Conservation (phyloP, 1,140 invertebrate species). For the Drosophila ironensis region DNA sequence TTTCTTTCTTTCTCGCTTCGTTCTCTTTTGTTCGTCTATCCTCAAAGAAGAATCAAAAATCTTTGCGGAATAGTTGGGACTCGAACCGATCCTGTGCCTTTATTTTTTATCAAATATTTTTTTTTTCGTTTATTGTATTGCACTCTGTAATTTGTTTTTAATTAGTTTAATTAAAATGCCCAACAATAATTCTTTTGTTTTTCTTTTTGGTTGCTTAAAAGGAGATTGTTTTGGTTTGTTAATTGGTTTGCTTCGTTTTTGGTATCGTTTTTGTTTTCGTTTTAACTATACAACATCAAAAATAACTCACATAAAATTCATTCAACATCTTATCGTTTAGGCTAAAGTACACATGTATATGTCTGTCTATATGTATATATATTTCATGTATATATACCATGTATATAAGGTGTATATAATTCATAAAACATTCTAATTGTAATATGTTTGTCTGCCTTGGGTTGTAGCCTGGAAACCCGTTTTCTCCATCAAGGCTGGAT, state of each 20-base stretch:
- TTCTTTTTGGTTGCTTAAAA: conserved; percentile 30
- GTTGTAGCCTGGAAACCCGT: conserved; percentile 53
- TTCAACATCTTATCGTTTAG: conserved; percentile 65
- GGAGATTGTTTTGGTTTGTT: conserved; percentile 39
- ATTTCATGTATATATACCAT: conserved; percentile 34
- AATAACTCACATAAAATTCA: conserved; percentile 76
- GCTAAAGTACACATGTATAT: conserved; percentile 38
- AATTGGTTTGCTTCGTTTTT: conserved; percentile 22
- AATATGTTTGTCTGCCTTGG: conserved; percentile 50
- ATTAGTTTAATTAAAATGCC: conserved; percentile 45
- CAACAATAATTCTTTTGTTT: conserved; percentile 48
- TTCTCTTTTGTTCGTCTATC: conserved; percentile 6
- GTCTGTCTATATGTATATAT: conserved; percentile 15
- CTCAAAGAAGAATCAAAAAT: conserved; percentile 33
- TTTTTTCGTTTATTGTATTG: conserved; percentile 57
- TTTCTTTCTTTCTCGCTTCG: conserved; percentile 22
- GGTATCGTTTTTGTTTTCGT: conserved; percentile 11
- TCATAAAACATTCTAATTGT: conserved; percentile 74
- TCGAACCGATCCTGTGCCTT: conserved; percentile 31
- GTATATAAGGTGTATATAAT: conserved; percentile 74
- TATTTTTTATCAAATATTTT: conserved; percentile 23
- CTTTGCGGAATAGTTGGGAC: conserved; percentile 21
- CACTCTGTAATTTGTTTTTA: conserved; percentile 36
- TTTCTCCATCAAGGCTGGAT: conserved; percentile 24
- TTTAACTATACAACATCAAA: conserved; percentile 72